Conservation (phyloP, 2,797 vertebrate species). For the Gymnoscopelus braueri region DNA sequence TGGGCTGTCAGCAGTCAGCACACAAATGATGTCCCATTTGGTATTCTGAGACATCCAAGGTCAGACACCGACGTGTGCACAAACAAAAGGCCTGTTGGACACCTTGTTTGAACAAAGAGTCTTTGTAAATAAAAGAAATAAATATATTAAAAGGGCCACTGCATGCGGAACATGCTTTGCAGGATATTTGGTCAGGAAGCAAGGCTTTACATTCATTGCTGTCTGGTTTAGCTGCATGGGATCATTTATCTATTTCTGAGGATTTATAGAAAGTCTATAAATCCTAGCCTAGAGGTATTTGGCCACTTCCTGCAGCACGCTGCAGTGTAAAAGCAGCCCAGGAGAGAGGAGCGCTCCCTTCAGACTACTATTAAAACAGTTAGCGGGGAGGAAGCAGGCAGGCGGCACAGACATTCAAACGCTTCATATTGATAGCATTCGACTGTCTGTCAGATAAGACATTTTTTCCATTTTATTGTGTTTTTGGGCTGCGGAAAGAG, state of each 20-base stretch:
- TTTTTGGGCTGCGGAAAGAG: constrained; percentile 26
- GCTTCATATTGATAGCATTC: constrained; percentile 66
- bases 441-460: constrained; percentile 62
- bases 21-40: constrained; percentile 73
- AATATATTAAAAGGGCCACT: constrained; percentile 35
- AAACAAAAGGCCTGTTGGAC: constrained; percentile 72
- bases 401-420: constrained; percentile 49
- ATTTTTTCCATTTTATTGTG: constrained; percentile 53
- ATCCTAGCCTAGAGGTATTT: constrained; percentile 68
- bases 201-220: constrained; percentile 61
- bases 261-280: constrained; percentile 70
- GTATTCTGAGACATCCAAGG: constrained; percentile 69
- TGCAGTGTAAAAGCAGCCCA: constrained; percentile 48
- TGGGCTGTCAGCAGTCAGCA: constrained; percentile 69
- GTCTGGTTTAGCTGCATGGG: constrained; percentile 52
- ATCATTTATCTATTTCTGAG: constrained; percentile 74
- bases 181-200: constrained; percentile 62
- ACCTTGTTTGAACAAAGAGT: constrained; percentile 75
- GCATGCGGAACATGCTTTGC: constrained; percentile 39
- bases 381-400: constrained; percentile 40
- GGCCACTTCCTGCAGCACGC: constrained; percentile 57
- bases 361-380: constrained; percentile 53
- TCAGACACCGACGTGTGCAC: constrained; percentile 49
- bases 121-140: constrained; percentile 26
- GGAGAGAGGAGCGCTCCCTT: constrained; percentile 45